Evolutionary conservation across 2,888 invertebrate genomes (phyloP).

Genomic region (Linnaemya vulpina): DNA sequence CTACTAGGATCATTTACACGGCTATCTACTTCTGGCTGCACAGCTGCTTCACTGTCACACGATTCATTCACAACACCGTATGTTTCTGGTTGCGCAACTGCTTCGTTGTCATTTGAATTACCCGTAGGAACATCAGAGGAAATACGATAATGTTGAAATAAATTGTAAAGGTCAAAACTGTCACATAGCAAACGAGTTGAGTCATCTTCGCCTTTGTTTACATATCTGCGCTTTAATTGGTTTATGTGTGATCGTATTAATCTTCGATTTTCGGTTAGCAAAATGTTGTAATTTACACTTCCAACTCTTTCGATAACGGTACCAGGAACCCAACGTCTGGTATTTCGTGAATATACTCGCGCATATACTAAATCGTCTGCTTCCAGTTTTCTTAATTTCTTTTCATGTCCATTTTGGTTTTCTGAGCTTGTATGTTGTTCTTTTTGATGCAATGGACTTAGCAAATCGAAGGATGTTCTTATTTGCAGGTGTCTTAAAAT

Average conservation of each 20-base stretch:
- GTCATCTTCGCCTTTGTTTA: no score
- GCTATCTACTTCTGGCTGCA: neutral
- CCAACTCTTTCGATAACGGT: constrained; percentile 1
- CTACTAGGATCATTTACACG: neutral
- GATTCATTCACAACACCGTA: no score
- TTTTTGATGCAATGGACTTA: neutral
- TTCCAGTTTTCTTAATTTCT: neutral
- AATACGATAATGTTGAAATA: neutral
- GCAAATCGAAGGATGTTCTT: neutral
- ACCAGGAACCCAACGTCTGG: neutral
- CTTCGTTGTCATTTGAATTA: neutral
- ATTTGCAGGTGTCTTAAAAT: neutral
- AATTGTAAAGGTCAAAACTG: constrained; percentile 6
- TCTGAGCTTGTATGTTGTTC: neutral
- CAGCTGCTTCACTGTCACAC: no score
- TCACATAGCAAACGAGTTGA: neutral
- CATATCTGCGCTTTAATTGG: constrained; percentile 3
- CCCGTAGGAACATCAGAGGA: neutral
- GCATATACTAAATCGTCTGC: constrained; percentile 5
- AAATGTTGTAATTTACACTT: constrained; percentile 13
- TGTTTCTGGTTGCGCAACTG: neutral
- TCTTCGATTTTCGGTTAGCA: constrained; percentile 20
- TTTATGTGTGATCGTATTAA: constrained; percentile 18
- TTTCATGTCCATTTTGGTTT: neutral
- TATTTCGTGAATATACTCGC: neutral